Evolutionary conservation across 64 coral and sea anemone species (phyloP).

Genomic region (Exaiptasia diaphana): DNA sequence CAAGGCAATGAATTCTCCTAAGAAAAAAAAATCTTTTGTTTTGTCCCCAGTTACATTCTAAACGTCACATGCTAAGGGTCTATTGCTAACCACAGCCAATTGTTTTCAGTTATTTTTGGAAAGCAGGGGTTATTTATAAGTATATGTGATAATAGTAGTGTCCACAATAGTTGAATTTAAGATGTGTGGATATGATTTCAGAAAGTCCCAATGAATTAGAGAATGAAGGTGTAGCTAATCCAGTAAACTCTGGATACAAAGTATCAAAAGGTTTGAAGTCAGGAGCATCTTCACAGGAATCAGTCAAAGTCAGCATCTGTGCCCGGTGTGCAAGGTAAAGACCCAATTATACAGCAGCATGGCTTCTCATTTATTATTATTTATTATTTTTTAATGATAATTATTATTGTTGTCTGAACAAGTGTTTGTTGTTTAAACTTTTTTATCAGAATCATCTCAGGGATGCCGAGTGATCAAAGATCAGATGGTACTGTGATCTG

Average conservation of each 20-base stretch:
- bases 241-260: not conserved
- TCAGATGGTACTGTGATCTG: conserved; percentile 10
- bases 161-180: too few species aligned
- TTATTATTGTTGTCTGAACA: too few species aligned
- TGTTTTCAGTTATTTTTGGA: too few species aligned
- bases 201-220: not conserved
- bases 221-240: not conserved
- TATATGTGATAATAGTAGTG: too few species aligned
- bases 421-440: not conserved
- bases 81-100: too few species aligned
- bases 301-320: conserved; percentile 29
- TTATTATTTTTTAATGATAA: too few species aligned
- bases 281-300: not conserved
- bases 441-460: not conserved
- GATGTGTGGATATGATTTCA: not conserved
- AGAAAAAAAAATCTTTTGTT: too few species aligned
- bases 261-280: not conserved
- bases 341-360: not conserved
- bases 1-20: too few species aligned
- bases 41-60: too few species aligned
- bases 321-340: conserved; percentile 17
- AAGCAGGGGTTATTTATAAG: too few species aligned
- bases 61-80: too few species aligned
- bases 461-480: not conserved
- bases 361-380: not conserved